Conservation (phyloP, 1,140 invertebrate species). For the Delia radicum region DNA sequence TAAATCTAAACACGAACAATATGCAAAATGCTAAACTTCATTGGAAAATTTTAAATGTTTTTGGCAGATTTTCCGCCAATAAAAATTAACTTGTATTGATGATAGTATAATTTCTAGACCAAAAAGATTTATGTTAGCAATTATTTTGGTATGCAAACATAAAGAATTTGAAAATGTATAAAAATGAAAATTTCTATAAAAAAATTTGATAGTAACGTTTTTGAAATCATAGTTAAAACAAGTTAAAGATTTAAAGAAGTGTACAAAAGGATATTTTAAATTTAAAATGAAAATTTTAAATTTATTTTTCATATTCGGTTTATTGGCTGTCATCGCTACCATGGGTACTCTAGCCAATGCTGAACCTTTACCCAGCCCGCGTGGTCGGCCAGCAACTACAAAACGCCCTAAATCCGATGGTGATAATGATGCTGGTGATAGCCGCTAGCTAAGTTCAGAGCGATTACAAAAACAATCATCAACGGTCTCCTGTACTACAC, state of each 20-base stretch:
- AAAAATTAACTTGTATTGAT: too few species aligned
- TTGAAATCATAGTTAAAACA: background rate
- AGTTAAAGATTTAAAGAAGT: too few species aligned
- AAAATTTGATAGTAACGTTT: background rate
- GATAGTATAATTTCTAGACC: background rate
- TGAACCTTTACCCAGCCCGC: conserved; percentile 39
- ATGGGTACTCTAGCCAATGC: conserved; percentile 35
- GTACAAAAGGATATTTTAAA: background rate
- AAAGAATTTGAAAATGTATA: background rate
- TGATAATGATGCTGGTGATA: conserved; percentile 36
- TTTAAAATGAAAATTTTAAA: conserved; percentile 48
- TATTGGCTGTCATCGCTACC: conserved; percentile 41
- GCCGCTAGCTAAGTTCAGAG: conserved; percentile 41
- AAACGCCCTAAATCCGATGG: conserved; percentile 37
- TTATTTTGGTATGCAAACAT: background rate
- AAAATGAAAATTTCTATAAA: background rate
- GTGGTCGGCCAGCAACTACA: conserved; percentile 46
- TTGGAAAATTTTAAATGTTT: conserved; percentile 1
- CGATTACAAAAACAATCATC: background rate
- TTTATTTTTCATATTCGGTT: conserved; percentile 41
- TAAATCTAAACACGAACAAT: background rate
- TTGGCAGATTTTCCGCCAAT: conserved; percentile 14
- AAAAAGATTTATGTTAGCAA: conserved; percentile 11
- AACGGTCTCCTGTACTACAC: conserved; percentile 34
- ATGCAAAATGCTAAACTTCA: background rate